Conservation (phyloP, 2,888 invertebrate species). For the Metacarcinus magister region DNA sequence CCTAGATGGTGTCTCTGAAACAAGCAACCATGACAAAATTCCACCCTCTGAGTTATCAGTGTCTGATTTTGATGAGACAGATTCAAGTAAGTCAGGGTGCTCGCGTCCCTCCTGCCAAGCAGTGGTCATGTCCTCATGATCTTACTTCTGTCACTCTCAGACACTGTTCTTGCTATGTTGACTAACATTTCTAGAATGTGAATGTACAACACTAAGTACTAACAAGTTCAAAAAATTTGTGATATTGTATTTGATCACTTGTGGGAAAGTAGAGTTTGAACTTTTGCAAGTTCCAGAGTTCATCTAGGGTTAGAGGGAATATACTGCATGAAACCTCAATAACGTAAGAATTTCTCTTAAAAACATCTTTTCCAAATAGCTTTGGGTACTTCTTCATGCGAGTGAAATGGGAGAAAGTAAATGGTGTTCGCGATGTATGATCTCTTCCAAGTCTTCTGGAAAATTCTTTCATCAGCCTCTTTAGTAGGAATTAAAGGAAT, state of each 20-base stretch:
- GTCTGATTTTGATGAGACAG: slow-evolving; percentile 77
- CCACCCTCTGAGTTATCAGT: slow-evolving; percentile 78
- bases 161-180: slow-evolving; percentile 77
- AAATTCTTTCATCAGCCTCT: slow-evolving; percentile 15
- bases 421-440: not conserved
- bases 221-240: slow-evolving; percentile 48
- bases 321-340: not conserved
- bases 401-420: not conserved
- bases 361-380: not conserved
- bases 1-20: slow-evolving; percentile 80
- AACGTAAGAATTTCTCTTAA: not conserved
- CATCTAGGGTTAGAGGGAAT: slow-evolving; percentile 42
- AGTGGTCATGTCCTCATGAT: slow-evolving; percentile 74
- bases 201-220: slow-evolving; percentile 61
- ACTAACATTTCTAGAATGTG: slow-evolving; percentile 62
- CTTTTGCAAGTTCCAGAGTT: slow-evolving; percentile 48
- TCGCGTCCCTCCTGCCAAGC: slow-evolving; percentile 76
- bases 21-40: slow-evolving; percentile 78
- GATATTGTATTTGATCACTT: slow-evolving; percentile 55
- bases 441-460: not conserved
- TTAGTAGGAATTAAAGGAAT: not conserved
- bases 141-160: slow-evolving; percentile 69
- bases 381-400: not conserved
- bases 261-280: slow-evolving; percentile 17
- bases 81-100: slow-evolving; percentile 81